Percentiles rank a stretch among this genome's conserved stretches.
phyloP scores from a whole-genome alignment of 2,113 vertebrate genomes.

The Stictonetta naevosa region DNA sequence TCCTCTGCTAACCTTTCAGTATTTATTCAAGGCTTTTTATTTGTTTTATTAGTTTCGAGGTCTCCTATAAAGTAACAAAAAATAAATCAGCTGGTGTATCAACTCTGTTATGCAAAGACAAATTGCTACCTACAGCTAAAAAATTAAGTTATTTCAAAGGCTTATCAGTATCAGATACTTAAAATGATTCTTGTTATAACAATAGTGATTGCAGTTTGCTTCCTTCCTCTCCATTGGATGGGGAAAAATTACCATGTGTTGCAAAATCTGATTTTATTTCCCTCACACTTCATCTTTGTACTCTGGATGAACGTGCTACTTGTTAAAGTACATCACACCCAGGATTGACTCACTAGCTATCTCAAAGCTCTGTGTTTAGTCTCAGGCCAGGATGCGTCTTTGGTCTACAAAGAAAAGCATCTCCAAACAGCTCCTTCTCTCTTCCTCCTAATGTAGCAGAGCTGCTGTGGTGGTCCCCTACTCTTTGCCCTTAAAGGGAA shows the following conservation, averaged over 20 bases:
- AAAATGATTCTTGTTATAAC: neutral
- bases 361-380: neutral
- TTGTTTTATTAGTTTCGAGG: neutral
- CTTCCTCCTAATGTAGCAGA: neutral
- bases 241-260: neutral
- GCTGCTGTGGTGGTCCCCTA: neutral
- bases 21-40: neutral
- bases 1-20: neutral
- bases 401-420: neutral
- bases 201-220: neutral
- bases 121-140: neutral
- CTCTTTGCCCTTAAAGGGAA: neutral
- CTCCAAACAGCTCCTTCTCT: neutral
- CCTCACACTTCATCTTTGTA: neutral
- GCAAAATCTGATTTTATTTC: neutral
- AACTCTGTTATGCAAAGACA: neutral
- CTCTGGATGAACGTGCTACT: neutral
- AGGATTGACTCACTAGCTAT: neutral
- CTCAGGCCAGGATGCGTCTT: neutral
- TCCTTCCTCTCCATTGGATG: neutral
- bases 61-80: neutral
- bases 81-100: neutral
- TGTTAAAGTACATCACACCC: neutral
- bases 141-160: neutral
- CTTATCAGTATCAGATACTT: neutral